Conservation (phyloP, 2,888 invertebrate genomes). For the Fragum sueziense region DNA sequence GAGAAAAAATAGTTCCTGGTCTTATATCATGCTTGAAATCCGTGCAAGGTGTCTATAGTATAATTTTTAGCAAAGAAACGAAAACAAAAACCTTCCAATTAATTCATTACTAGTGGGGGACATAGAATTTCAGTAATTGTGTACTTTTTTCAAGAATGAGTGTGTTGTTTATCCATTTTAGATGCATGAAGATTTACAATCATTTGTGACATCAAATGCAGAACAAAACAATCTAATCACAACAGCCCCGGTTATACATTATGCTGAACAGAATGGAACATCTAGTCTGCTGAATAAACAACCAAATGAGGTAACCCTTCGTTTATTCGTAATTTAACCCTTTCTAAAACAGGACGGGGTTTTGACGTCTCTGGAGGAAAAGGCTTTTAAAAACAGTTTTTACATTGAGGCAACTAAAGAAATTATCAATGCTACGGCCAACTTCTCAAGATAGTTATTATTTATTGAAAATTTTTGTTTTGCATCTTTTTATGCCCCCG, state of each 20-base stretch:
- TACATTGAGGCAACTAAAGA: conserved; percentile 93
- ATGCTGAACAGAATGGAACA: conserved; percentile 52
- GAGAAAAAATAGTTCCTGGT: too few species aligned
- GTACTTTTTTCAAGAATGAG: too few species aligned
- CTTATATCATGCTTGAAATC: too few species aligned
- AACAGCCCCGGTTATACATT: conserved; percentile 69
- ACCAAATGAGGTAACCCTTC: conserved; percentile 3
- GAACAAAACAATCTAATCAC: conserved; percentile 59
- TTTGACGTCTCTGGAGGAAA: background rate
- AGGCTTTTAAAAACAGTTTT: background rate
- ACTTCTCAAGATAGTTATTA: too few species aligned
- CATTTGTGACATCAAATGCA: conserved; percentile 72
- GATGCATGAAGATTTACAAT: conserved; percentile 80
- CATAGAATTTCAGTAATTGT: too few species aligned
- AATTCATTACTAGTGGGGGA: too few species aligned
- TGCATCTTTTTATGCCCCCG: too few species aligned
- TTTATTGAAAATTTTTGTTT: too few species aligned
- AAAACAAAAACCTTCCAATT: too few species aligned
- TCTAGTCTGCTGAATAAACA: background rate
- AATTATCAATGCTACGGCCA: conserved; percentile 84
- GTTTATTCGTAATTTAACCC: too few species aligned
- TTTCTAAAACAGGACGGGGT: background rate
- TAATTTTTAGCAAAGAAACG: too few species aligned
- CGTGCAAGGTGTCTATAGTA: too few species aligned
- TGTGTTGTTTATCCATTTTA: conserved; percentile 49